These are phyloP conservation scores for Tenualosa thibaudeaui DNA, from an alignment of 2,797 vertebrate species.

Conservation along the genomic window DNA sequence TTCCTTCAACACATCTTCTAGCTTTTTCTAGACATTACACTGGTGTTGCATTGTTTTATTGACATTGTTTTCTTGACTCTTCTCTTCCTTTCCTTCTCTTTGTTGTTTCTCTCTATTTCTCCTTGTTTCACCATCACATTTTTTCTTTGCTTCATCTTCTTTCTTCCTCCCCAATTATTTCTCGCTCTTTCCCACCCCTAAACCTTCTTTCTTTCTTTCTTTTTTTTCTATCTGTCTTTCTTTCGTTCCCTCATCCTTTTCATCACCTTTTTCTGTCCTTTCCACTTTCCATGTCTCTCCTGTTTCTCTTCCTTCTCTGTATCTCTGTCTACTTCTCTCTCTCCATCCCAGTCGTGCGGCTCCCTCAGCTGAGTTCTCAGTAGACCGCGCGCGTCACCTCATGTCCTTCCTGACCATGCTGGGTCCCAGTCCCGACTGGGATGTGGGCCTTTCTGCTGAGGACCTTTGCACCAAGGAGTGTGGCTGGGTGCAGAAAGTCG, in stretches of 20 bases:
- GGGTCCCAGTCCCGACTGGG: constrained; percentile 97
- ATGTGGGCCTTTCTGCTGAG: constrained; percentile 92
- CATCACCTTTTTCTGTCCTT: neutral
- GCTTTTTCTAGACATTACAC: constrained; percentile 14
- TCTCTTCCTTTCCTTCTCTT: constrained; percentile 8
- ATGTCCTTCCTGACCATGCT: constrained; percentile 99
- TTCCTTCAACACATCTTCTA: neutral
- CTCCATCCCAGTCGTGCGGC: constrained; percentile 83
- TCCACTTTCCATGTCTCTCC: neutral
- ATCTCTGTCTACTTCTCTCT: constrained; percentile 22
- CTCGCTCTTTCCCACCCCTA: neutral
- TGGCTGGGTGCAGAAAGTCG: constrained; percentile 92
- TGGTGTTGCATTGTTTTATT: constrained; percentile 11
- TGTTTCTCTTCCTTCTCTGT: neutral
- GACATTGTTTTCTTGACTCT: constrained; percentile 16
- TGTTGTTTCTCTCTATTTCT: neutral
- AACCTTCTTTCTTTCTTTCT: neutral
- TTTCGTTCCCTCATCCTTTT: constrained; percentile 7
- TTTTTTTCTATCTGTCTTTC: neutral
- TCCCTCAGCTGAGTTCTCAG: constrained; percentile 97
- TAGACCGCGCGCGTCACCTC: constrained; percentile 90
- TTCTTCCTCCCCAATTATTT: neutral
- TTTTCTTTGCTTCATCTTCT: neutral
- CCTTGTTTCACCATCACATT: neutral
- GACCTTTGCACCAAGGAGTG: constrained; percentile 98